phyloP scores from a whole-genome alignment of 2,113 vertebrate genomes.

The Cyanocitta stelleri region DNA sequence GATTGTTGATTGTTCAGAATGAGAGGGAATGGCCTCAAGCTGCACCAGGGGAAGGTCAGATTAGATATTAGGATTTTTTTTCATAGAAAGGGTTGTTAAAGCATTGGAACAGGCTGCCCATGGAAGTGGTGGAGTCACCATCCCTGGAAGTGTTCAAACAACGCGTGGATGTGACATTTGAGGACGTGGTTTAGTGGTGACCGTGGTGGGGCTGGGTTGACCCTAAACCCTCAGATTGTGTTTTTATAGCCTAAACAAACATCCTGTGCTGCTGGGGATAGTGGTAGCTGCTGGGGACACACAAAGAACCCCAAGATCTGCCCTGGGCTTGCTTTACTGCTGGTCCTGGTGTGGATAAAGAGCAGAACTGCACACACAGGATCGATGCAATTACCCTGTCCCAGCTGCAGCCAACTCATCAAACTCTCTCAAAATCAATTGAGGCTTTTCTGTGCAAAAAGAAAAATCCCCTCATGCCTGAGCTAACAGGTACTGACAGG shows the following conservation, averaged over 20 bases:
- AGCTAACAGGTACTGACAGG: neutral
- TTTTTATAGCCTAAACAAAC: neutral
- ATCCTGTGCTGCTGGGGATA: neutral
- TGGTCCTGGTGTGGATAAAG: accelerated
- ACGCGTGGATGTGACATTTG: neutral
- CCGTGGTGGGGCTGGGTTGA: neutral
- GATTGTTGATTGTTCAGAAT: neutral
- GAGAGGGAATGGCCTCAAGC: neutral
- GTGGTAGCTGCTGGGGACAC: neutral
- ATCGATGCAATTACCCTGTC: accelerated
- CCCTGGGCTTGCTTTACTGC: neutral
- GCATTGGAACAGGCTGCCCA: neutral
- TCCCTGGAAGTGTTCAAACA: neutral
- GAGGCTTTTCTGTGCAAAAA: neutral
- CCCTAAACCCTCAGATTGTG: neutral
- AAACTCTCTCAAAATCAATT: neutral
- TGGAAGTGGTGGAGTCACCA: neutral
- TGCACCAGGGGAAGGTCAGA: neutral
- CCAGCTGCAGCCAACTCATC: neutral
- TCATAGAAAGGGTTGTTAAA: neutral
- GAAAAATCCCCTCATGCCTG: neutral
- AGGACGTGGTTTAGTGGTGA: neutral
- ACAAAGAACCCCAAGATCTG: neutral
- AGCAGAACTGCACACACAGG: neutral
- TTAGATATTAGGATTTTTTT: neutral